Evolutionary conservation across 1,140 invertebrate species (phyloP).

Genomic region (Procambarus clarkii): DNA sequence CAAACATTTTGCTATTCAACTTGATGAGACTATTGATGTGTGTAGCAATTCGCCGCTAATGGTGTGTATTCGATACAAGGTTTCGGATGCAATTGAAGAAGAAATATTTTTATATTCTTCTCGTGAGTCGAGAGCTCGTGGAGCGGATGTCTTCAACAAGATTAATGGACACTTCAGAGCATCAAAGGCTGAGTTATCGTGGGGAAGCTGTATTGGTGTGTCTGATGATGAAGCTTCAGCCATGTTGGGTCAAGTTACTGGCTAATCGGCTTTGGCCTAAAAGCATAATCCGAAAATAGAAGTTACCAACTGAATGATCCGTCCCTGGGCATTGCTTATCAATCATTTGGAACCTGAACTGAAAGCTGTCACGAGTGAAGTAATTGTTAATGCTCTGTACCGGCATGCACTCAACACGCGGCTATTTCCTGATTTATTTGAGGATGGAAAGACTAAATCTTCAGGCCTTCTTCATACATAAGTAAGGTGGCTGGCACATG

Average conservation of each 20-base stretch:
- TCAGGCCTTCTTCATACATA: not conserved
- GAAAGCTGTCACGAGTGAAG: constrained; percentile 38
- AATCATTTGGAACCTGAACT: constrained; percentile 11
- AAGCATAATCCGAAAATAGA: constrained; percentile 3
- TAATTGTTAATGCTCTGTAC: constrained; percentile 39
- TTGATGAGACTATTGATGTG: constrained; percentile 32
- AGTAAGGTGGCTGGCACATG: not conserved
- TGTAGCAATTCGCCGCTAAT: constrained; percentile 23
- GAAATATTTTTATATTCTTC: constrained; percentile 29
- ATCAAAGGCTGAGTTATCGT: constrained; percentile 23
- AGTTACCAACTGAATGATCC: constrained; percentile 14
- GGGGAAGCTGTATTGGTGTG: constrained; percentile 14
- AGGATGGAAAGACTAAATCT: not conserved
- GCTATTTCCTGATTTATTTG: not conserved
- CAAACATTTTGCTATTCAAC: constrained; percentile 35
- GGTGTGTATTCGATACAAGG: constrained; percentile 24
- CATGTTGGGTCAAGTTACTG: constrained; percentile 36
- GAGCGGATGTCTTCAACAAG: constrained; percentile 32
- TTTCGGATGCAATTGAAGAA: constrained; percentile 33
- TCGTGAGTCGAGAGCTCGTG: constrained; percentile 24
- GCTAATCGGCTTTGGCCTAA: constrained; percentile 34
- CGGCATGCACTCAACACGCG: constrained; percentile 29
- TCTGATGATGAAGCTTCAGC: constrained; percentile 30
- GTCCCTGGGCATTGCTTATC: constrained; percentile 44
- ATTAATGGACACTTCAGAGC: constrained; percentile 18